Evolutionary conservation across 2,113 vertebrate species (phyloP), one percentile per base, ranked within the genome.

Genomic region (Hylia prasina): DNA sequence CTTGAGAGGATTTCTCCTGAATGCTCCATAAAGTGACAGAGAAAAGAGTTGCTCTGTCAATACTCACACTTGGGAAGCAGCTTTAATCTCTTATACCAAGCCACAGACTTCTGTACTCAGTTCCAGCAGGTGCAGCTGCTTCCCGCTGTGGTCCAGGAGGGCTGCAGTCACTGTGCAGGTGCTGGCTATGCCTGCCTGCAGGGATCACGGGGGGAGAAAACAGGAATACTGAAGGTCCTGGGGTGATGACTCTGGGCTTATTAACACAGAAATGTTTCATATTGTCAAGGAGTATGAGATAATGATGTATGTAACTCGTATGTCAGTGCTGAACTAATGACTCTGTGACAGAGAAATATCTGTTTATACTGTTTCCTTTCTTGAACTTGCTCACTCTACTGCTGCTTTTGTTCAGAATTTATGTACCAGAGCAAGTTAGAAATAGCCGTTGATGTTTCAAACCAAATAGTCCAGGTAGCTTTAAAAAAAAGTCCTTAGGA

Each of bases 91-190:
- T 65, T 47, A n/a, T 56, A 30, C 10, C 45, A 53, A 82, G 70
- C 12, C 25, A 9, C 15, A 45, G 73, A 53, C n/a, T 53, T 63
- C 40, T 39, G 11, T 1, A 1, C 15, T 54, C 0, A 2, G 11
- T 61, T 76, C 56, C 56, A 33, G 44, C 27, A 60, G 75, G 25
- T 79, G 44, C 51, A 71, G 60, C 27, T 28, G 15, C 23, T 65
- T 63, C 24, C 54, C 3, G 4, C 39, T 9, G 27, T 37, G 53
- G 44, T 56, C 25, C 12, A 1, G 53, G 28, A 77, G 6, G 15
- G 10, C 69, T 78, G 40, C 45, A 16, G 58, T 20, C 53, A 44
- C 15, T 4, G 9, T 24, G 23, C 54, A 42, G 47, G 30, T n/a
- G 22, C 57, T 88, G 63, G 24, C 45, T 77, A 2, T 71, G 45